Base-by-base conservation (phyloP, 2,113 vertebrate species). In the Upupa epops region DNA sequence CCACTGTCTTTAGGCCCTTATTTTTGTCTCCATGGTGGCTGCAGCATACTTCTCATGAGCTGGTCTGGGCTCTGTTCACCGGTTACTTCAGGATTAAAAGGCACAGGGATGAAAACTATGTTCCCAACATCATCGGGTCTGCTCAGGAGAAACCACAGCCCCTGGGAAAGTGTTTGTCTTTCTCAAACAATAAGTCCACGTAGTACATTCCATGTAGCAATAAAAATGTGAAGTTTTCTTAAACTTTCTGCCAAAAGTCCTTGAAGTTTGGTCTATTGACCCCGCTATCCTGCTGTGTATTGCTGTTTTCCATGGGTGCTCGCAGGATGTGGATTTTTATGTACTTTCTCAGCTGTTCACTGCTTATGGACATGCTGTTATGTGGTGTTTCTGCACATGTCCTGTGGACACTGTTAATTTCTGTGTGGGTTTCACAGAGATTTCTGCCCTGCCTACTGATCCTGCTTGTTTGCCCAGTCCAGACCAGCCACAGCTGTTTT, bases 331-430 rank as follows among this genome's bases (percentile, higher is more conserved):
- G 40, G 28, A 37, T 11, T 13, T 58, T 56, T 36, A 6, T 22
- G 64, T n/a, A 10, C 16, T 58, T 64, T 73, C 55, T 11, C 36
- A 13, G 28, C 4, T 66, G 10, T 49, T 60, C 18, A 3, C 34
- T 9, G 2, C 7, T 79, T 32, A 6, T 9, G 46, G 49, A 12
- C 5, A 1, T 51, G 51, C 10, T 61, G 28, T 46, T 64, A 8
- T 0, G 0, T 49, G n/a, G 5, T 45, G 24, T 3, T 37, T 15
- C 32, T 46, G 70, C 32, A 17, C 12, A 8, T 26, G 26, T 22
- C 40, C 71, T 64, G 42, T 36, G 46, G 18, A 29, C 32, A 21
- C 56, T 37, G 19, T 13, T 22, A 6, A 46, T 56, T 42, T 64
- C 65, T 28, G 7, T 3, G 19, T 34, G 77, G 56, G 28, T 74